Conservation (phyloP, 2,888 invertebrate genomes). For the Drosophila mayaguana region DNA sequence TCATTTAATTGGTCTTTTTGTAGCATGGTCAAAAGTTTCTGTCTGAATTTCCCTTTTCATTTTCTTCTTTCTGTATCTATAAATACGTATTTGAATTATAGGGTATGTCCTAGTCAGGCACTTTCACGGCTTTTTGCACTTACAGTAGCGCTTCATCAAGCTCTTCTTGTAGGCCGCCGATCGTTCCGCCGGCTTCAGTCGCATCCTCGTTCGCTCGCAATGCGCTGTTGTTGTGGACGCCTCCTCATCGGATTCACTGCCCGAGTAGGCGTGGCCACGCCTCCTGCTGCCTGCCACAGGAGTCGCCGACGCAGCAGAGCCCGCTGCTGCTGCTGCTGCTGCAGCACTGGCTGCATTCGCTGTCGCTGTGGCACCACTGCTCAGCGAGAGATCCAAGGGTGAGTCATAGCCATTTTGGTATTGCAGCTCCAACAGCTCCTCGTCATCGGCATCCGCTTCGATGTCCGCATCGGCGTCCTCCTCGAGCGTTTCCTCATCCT, state of each 20-base stretch:
- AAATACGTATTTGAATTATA: not conserved
- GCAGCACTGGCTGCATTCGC: constrained; percentile 44
- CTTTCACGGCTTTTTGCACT: constrained; percentile 87
- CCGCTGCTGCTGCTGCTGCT: constrained; percentile 40
- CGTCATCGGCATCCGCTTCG: constrained; percentile 73
- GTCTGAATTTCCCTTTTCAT: not conserved
- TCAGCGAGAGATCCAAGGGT: constrained; percentile 92
- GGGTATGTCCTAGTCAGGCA: constrained; percentile 10
- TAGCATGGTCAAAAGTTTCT: not conserved
- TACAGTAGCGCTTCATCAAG: constrained; percentile 97
- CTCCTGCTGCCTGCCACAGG: constrained; percentile 55
- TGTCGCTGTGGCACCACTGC: constrained; percentile 79
- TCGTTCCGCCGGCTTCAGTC: constrained; percentile 82
- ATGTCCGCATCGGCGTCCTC: constrained; percentile 72
- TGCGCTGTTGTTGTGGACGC: constrained; percentile 61
- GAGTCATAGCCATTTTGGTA: constrained; percentile 87
- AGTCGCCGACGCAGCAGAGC: not conserved
- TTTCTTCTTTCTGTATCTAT: not conserved
- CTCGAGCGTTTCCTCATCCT: constrained; percentile 70
- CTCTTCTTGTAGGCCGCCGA: constrained; percentile 93
- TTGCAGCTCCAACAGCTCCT: constrained; percentile 65
- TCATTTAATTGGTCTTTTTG: not conserved
- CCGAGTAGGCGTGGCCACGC: constrained; percentile 88
- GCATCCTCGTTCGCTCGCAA: constrained; percentile 68
- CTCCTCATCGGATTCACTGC: constrained; percentile 91